These are phyloP conservation scores for Neopipo cinnamomea DNA, from an alignment of 2,113 vertebrate species.

Conservation along the genomic window DNA sequence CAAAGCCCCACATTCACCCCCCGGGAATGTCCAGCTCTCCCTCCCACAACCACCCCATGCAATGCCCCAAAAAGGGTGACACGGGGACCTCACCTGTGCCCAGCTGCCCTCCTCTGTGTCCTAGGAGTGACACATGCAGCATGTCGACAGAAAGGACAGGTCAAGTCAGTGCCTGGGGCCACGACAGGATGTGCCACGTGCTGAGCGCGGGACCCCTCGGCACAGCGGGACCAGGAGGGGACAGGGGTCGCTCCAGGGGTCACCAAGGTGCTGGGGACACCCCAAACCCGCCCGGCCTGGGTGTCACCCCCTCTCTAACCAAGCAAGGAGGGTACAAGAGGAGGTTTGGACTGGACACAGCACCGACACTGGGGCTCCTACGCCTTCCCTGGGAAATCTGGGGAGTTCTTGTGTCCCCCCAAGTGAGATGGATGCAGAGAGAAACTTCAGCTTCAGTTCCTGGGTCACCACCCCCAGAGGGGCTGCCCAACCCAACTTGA, in stretches of 20 bases:
- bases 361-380: not conserved
- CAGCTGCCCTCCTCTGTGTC: slow-evolving; percentile 97
- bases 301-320: not conserved
- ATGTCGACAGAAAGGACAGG: slow-evolving; percentile 75
- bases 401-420: not conserved
- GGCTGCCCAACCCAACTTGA: not conserved
- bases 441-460: not conserved
- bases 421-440: not conserved
- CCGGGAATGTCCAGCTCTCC: not conserved
- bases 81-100: slow-evolving; percentile 90
- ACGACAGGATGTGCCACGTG: not conserved
- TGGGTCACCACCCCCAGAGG: not conserved
- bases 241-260: not conserved
- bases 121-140: slow-evolving; percentile 80
- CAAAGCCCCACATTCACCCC: not conserved
- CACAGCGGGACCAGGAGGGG: fast-evolving
- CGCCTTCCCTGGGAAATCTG: not conserved
- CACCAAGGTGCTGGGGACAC: not conserved
- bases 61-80: not conserved
- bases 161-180: slow-evolving; percentile 25
- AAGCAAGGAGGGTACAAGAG: not conserved
- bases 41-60: not conserved
- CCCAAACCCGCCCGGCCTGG: fast-evolving
- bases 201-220: fast-evolving
- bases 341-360: not conserved